Conservation (phyloP, 1,140 invertebrate species). For the Drosophila sucinea region DNA sequence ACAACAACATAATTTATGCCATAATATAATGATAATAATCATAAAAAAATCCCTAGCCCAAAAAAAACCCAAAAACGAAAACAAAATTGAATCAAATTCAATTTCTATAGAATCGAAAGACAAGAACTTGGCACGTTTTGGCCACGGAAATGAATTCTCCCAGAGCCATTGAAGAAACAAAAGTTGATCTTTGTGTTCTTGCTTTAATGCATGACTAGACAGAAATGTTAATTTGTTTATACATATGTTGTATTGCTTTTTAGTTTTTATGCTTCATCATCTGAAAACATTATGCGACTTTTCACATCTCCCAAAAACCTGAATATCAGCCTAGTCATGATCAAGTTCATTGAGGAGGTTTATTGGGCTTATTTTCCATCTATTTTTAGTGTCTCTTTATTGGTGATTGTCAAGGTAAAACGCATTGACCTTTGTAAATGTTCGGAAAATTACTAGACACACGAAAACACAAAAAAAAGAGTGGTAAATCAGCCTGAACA, state of each 20-base stretch:
- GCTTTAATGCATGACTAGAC: conserved; percentile 2
- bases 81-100: conserved; percentile 35
- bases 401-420: conserved; percentile 63
- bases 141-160: conserved; percentile 22
- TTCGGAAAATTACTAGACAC: conserved; percentile 5
- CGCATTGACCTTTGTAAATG: conserved; percentile 63
- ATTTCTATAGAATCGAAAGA: conserved; percentile 1
- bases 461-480: conserved; percentile 33
- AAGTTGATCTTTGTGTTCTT: conserved; percentile 20
- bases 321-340: conserved; percentile 63
- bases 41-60: conserved; percentile 39
- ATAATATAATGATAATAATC: conserved; percentile 61
- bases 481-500: conserved; percentile 25
- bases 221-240: conserved; percentile 9
- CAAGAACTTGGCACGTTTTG: conserved; percentile 13
- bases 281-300: conserved; percentile 10
- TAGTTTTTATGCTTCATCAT: conserved; percentile 23
- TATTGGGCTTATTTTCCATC: conserved; percentile 38
- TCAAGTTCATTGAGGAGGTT: conserved; percentile 43
- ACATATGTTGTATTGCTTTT: not conserved
- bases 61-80: conserved; percentile 23
- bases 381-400: conserved; percentile 33
- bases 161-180: conserved; percentile 10
- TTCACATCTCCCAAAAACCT: conserved; percentile 8
- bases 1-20: conserved; percentile 65